A percentile compares a stretch with the other conserved stretches of the same genome.
Conservation (phyloP, 2,888 invertebrate genomes). For the Diadegma fenestrale region DNA sequence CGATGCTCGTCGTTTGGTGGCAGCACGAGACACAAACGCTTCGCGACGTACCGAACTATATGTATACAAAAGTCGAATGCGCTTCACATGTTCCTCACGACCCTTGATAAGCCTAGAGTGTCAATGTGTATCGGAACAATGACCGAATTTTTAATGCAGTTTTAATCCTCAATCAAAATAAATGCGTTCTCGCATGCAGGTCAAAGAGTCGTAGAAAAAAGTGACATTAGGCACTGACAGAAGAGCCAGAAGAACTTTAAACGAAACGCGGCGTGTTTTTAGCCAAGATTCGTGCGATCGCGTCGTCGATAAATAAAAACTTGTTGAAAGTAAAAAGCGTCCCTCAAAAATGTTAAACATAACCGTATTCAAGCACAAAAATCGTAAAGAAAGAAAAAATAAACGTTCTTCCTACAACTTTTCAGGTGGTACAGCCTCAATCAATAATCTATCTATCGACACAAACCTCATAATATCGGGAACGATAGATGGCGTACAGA, state of each 20-base stretch:
- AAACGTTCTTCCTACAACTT: not conserved
- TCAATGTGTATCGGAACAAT: conserved; percentile 5
- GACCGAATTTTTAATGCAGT: conserved; percentile 36
- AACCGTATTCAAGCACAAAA: not conserved
- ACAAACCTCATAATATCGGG: conserved; percentile 57
- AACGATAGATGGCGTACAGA: conserved; percentile 64
- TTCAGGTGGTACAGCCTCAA: conserved; percentile 47
- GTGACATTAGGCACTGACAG: conserved; percentile 46
- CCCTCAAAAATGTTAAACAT: not conserved
- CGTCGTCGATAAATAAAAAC: not conserved
- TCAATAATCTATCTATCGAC: conserved; percentile 73
- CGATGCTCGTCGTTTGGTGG: conserved; percentile 56
- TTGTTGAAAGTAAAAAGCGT: not conserved
- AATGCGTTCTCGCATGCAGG: conserved; percentile 43
- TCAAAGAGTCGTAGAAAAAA: not conserved
- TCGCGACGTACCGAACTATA: not conserved
- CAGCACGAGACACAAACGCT: conserved; percentile 45
- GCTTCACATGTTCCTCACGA: conserved; percentile 5
- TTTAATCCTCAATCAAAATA: conserved; percentile 54
- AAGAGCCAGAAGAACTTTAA: conserved; percentile 20
- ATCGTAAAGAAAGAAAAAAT: not conserved
- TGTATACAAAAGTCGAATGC: not conserved
- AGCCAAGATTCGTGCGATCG: conserved; percentile 10
- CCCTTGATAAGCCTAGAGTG: not conserved
- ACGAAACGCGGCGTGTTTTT: conserved; percentile 31